Conservation (phyloP, 2,113 vertebrate genomes). For the Oxygymnocypris stewartii region DNA sequence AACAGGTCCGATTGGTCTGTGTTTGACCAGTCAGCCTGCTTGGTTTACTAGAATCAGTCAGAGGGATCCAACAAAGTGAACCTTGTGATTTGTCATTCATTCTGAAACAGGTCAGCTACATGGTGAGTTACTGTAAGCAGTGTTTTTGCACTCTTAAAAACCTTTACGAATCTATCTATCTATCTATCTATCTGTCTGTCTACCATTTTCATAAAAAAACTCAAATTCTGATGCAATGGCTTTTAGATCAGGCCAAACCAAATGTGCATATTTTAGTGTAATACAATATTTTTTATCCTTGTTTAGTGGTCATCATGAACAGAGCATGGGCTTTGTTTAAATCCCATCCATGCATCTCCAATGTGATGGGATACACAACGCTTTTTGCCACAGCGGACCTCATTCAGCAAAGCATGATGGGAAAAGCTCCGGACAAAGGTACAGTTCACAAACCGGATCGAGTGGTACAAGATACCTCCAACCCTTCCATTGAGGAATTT, state of each 20-base stretch:
- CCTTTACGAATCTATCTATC: too few species aligned
- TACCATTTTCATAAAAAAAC: not conserved
- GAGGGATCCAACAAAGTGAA: slow-evolving; percentile 27
- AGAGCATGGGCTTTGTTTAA: slow-evolving; percentile 68
- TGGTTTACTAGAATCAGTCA: slow-evolving; percentile 48
- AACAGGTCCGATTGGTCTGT: slow-evolving; percentile 47
- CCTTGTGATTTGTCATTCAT: slow-evolving; percentile 13
- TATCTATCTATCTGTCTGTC: too few species aligned
- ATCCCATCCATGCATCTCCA: slow-evolving; percentile 75
- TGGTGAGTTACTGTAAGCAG: slow-evolving; percentile 54
- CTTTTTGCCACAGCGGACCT: slow-evolving; percentile 80
- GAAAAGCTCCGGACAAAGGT: slow-evolving; percentile 30
- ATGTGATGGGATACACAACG: slow-evolving; percentile 75
- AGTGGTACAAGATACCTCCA: not conserved
- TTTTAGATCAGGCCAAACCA: not conserved
- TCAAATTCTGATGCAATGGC: not conserved
- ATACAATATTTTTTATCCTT: not conserved
- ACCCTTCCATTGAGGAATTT: not conserved
- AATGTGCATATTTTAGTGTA: not conserved
- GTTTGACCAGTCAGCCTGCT: slow-evolving; percentile 35
- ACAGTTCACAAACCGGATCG: not conserved
- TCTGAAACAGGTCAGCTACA: slow-evolving; percentile 39
- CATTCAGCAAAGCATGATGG: slow-evolving; percentile 75
- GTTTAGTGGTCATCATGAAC: slow-evolving; percentile 64
- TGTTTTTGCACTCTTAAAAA: not conserved